phyloP scores from a whole-genome alignment of 2,113 vertebrate species.

The Regulus satrapa region DNA sequence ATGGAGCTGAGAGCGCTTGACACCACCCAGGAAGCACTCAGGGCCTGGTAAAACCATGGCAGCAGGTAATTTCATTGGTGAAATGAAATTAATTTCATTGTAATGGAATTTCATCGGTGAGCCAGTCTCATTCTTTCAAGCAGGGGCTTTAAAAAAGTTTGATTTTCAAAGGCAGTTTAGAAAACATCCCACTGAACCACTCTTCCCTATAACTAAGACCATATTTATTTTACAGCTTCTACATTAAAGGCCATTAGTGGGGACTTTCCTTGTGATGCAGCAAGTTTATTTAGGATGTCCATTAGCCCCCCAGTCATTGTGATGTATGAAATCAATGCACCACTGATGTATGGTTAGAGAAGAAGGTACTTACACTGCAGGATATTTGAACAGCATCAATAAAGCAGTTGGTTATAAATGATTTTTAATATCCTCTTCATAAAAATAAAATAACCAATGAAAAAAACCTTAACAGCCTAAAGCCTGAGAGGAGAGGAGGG shows the following conservation, averaged over 20 bases:
- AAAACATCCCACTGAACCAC: background rate
- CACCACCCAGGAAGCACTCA: background rate
- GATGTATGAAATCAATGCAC: background rate
- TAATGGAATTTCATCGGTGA: too few relatives aligned
- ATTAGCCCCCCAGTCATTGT: background rate
- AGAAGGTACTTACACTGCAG: background rate
- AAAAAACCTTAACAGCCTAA: background rate
- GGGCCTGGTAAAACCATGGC: background rate
- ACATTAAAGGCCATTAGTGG: background rate
- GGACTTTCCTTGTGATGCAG: background rate
- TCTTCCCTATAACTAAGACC: background rate
- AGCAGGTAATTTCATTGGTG: background rate
- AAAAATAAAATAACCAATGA: background rate
- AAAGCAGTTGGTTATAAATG: background rate
- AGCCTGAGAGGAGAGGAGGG: background rate
- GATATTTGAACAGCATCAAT: background rate
- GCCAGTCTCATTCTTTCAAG: background rate
- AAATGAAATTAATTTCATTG: too few relatives aligned
- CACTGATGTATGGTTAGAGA: background rate
- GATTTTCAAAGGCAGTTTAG: slow-evolving; percentile 11
- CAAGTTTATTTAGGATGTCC: background rate
- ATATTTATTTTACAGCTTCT: background rate
- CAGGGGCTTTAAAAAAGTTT: background rate
- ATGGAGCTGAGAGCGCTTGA: background rate
- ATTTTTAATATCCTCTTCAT: background rate